Base-by-base conservation (phyloP, 1,140 invertebrate species). In the Protaetia brevitarsis region DNA sequence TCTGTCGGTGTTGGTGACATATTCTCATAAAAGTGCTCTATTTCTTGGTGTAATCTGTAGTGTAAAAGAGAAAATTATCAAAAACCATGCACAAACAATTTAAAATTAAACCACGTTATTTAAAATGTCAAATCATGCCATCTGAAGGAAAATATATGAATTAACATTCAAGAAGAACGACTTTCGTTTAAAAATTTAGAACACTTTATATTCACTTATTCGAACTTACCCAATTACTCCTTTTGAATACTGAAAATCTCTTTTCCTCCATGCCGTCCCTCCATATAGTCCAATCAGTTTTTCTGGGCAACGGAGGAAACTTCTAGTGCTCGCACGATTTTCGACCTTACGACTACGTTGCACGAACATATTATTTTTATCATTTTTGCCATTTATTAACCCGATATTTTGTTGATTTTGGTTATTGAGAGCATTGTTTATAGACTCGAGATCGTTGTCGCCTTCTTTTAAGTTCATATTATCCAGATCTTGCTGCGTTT, bases 11-110 rank as follows among this genome's bases (percentile, higher is more conserved):
- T 93, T 3, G 96, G 96, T 68, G 89, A 89, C 89, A 98, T 97
- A 80, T 97, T 97, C 66, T 86, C 79, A 80, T 90, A 97, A 81
- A 98, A 98, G 80, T 98, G 95, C 80, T 94, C 90, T 69, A 99
- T 97, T 83, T 98, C 96, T 82, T 98, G 88, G 79, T 99, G 95
- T 61, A 99, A 82, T 65, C 95, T 94, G 79, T 51, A 81, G 80
- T 64, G 29, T 61, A 30, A 57, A 58, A 64, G 34, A 56, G 36
- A 66, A 45, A 37, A 19, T 30, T n/a, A 34, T 29, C 26, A 57
- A 28, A 13, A 61, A 41, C 29, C 11, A 10, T 51, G 19, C 10
- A 29, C 13, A 31, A 59, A 59, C 11, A 10, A 28, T 30, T 59
- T 30, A 28, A 59, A 31, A 59, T 62, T 30, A 62, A 62, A 62